Base-by-base conservation (phyloP, 2,113 vertebrate species). In the Amazona guildingii region DNA sequence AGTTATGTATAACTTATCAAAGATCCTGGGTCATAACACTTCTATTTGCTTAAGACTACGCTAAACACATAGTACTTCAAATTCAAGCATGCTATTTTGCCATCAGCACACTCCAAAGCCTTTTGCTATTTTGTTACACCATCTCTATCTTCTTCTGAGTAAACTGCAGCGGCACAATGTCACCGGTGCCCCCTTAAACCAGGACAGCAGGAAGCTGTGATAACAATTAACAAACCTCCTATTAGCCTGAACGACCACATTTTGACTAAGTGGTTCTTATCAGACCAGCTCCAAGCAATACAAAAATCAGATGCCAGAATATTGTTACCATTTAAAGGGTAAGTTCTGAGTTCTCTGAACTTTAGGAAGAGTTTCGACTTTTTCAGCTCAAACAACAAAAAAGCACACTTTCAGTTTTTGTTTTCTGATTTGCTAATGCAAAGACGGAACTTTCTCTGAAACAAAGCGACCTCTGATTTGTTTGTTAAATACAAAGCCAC, bases 401-500 rank as follows among this genome's bases (percentile, higher is more conserved):
- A 33, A 62, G 5, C 10, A 25, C 20, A 17, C 8, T 83, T 90
- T 19, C 13, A 33, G 14, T 3, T 25, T 81, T 35, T 35, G 57
- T 37, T 43, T 15, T 27, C 2, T 11, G 0, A 44, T 73, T 84
- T 84, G 24, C n/a, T 82, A 55, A 28, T 6, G 74, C 12, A 64
- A 23, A 85, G 7, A 48, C 12, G 6, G 29, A 28, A 48, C 37
- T 20, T 12, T 23, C 27, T 46, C 18, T 21, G 16, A 84, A 91
- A 86, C 27, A 54, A 83, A 90, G 11, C 0, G 3, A 67, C 1
- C 7, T 62, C 8, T 35, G 19, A 10, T 66, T 81, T 51, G 3
- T 0, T 61, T 15, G 59, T 69, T 13, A 20, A 67, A 54, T 8
- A 72, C 3, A 10, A 49, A 27, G 13, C 4, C 1, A 2, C 33